Evolutionary conservation across 2,888 invertebrate species (phyloP).

Genomic region (Empis livida): DNA sequence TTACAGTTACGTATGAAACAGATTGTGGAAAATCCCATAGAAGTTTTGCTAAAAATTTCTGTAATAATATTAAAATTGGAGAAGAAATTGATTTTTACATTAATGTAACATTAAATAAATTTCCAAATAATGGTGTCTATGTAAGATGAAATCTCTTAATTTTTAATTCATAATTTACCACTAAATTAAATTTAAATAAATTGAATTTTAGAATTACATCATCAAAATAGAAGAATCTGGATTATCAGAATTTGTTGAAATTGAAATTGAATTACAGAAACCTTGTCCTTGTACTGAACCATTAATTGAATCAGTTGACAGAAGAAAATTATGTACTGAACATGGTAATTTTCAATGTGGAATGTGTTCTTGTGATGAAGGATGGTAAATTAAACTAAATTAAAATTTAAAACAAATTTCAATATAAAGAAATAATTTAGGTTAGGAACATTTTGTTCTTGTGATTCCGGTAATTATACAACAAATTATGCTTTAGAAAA

Average conservation of each 20-base stretch:
- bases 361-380: constrained; percentile 48
- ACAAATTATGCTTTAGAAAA: constrained; percentile 23
- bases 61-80: constrained; percentile 48
- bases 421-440: constrained; percentile 11
- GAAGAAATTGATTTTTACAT: constrained; percentile 50
- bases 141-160: constrained; percentile 18
- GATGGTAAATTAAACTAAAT: constrained; percentile 39
- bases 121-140: constrained; percentile 40
- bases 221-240: constrained; percentile 64
- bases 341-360: constrained; percentile 50
- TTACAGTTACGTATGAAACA: constrained; percentile 56
- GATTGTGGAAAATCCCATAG: constrained; percentile 48
- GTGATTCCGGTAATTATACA: constrained; percentile 23
- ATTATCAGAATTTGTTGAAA: constrained; percentile 51
- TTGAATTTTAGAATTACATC: constrained; percentile 29
- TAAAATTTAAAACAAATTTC: not conserved
- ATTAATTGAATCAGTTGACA: constrained; percentile 15
- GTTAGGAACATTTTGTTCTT: constrained; percentile 27
- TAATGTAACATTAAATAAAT: constrained; percentile 44
- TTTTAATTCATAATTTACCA: constrained; percentile 5
- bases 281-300: constrained; percentile 49
- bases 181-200: not conserved
- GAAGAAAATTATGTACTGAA: constrained; percentile 34
- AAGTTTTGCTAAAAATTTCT: constrained; percentile 40
- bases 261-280: constrained; percentile 62